A percentile compares a stretch with the other conserved stretches of the same genome.
Evolutionary conservation across 2,888 invertebrate genomes (phyloP).

Genomic region (Coecobrya sp.): DNA sequence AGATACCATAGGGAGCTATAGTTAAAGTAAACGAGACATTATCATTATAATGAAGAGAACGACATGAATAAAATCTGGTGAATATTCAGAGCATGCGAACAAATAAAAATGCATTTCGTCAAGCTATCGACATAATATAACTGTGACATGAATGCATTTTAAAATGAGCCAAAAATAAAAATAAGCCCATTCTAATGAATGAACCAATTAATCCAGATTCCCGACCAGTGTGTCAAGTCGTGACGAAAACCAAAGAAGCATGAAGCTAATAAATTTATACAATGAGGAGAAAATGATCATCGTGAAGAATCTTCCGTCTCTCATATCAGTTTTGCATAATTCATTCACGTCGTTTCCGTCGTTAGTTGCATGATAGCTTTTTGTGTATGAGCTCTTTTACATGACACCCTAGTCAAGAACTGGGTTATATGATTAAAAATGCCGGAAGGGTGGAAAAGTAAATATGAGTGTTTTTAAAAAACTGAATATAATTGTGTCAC

Average conservation of each 20-base stretch:
- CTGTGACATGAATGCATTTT: conserved; percentile 22
- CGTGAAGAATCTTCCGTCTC: conserved; percentile 37
- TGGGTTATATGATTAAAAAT: conserved; percentile 60
- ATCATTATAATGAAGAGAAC: conserved; percentile 66
- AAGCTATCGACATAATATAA: conserved; percentile 42
- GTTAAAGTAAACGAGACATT: conserved; percentile 83
- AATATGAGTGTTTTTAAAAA: conserved; percentile 1
- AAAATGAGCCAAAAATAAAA: conserved; percentile 50
- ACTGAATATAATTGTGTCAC: conserved; percentile 87
- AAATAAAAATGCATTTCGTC: conserved; percentile 31
- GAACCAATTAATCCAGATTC: conserved; percentile 81
- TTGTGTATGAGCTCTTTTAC: not conserved
- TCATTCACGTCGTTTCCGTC: conserved; percentile 49
- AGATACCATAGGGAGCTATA: conserved; percentile 97
- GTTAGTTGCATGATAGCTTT: conserved; percentile 7
- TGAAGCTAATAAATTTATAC: conserved; percentile 53
- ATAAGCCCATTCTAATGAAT: conserved; percentile 75
- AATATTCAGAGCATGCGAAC: conserved; percentile 73
- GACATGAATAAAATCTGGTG: not conserved
- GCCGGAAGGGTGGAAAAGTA: conserved; percentile 57
- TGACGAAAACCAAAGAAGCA: conserved; percentile 69
- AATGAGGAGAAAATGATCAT: conserved; percentile 35
- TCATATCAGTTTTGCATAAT: conserved; percentile 66
- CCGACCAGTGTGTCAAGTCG: conserved; percentile 82
- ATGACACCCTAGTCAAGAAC: conserved; percentile 66